Conservation (phyloP, 2,888 invertebrate species). For the Leucophora obtusa region DNA sequence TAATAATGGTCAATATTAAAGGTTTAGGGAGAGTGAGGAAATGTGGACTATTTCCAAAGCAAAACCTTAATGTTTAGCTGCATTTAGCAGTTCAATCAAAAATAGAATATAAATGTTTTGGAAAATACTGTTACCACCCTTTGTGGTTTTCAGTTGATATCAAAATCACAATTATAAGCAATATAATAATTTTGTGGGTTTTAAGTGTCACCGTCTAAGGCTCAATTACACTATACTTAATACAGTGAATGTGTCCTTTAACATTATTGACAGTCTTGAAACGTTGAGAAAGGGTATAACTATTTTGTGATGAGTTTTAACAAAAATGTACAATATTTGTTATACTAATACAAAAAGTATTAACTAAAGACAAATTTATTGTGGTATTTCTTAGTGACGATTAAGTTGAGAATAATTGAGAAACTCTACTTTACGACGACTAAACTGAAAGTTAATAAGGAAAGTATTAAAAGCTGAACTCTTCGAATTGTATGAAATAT, state of each 20-base stretch:
- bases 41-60: not conserved
- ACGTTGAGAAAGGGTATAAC: not conserved
- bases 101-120: constrained; percentile 7
- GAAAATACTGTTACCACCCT: constrained; percentile 46
- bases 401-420: not conserved
- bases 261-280: constrained; percentile 39
- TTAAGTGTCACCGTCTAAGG: constrained; percentile 44
- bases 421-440: too few relatives aligned
- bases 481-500: too few relatives aligned
- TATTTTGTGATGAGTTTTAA: not conserved
- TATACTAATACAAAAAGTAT: not conserved
- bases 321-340: not conserved
- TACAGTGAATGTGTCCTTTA: constrained; percentile 22
- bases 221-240: constrained; percentile 30
- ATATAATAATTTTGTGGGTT: constrained; percentile 32
- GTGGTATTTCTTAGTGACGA: not conserved
- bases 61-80: not conserved
- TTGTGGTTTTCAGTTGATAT: constrained; percentile 8
- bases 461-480: too few relatives aligned
- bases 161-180: constrained; percentile 46
- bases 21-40: not conserved
- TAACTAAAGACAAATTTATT: not conserved
- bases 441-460: too few relatives aligned
- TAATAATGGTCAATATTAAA: not conserved
- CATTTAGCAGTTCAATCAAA: not conserved